These are phyloP conservation scores for Aproaerema taeniolella DNA, from an alignment of 2,888 invertebrate species.

Conservation along the genomic window DNA sequence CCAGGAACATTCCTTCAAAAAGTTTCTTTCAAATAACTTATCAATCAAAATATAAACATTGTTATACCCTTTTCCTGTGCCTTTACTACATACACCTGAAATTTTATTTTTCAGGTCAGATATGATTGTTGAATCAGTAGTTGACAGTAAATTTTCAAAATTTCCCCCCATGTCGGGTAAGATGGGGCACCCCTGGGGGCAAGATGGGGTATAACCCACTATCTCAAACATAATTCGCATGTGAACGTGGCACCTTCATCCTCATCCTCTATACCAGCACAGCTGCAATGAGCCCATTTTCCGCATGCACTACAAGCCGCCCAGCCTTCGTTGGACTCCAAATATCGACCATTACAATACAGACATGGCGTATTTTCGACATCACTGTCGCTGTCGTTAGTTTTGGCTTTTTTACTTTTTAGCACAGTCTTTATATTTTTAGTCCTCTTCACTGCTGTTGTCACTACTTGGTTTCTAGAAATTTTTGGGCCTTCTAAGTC, in stretches of 20 bases:
- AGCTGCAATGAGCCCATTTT: conserved; percentile 24
- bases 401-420: no score
- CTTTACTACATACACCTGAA: no score
- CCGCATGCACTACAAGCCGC: conserved; percentile 21
- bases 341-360: conserved; percentile 23
- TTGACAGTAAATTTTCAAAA: no score
- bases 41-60: no score
- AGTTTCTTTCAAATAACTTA: no score
- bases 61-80: no score
- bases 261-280: conserved; percentile 25
- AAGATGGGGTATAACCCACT: conserved; percentile 13
- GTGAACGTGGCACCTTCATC: conserved; percentile 24
- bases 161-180: conserved; percentile 16
- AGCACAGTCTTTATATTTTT: background rate
- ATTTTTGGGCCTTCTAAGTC: background rate
- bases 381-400: conserved; percentile 10
- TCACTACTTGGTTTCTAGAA: background rate
- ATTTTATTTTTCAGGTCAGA: no score
- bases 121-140: no score
- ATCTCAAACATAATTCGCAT: conserved; percentile 18
- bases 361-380: conserved; percentile 8
- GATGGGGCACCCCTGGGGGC: conserved; percentile 17
- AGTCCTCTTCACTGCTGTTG: background rate
- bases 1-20: no score
- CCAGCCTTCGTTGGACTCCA: conserved; percentile 27